Percentiles rank a stretch among this genome's conserved stretches.
phyloP scores from a whole-genome alignment of 2,797 vertebrate species.

The Halcyon chelicuti region DNA sequence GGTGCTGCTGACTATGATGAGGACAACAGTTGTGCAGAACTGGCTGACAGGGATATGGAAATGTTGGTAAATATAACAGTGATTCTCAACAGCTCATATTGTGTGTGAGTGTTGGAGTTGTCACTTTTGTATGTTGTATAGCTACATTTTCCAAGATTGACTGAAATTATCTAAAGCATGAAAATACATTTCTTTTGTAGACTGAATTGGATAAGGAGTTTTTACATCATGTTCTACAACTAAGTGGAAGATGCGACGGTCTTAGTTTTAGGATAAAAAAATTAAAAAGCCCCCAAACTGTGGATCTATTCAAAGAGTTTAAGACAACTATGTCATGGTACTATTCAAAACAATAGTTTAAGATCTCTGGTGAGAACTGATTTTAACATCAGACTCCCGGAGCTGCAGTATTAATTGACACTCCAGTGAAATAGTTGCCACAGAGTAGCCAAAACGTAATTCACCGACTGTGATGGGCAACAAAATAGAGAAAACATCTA shows the following conservation, averaged over 20 bases:
- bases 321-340: background rate
- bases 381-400: constrained; percentile 10
- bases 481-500: constrained; percentile 34
- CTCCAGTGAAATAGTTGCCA: background rate
- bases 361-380: background rate
- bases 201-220: constrained; percentile 45
- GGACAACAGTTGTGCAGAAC: constrained; percentile 67
- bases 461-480: constrained; percentile 7
- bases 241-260: background rate
- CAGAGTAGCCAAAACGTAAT: constrained; percentile 46
- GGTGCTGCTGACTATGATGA: constrained; percentile 64
- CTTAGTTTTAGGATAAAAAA: background rate
- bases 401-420: constrained; percentile 32
- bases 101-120: constrained; percentile 68
- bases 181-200: constrained; percentile 75
- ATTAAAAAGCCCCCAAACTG: background rate
- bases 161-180: constrained; percentile 76
- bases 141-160: constrained; percentile 74
- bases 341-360: background rate
- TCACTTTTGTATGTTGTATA: constrained; percentile 71
- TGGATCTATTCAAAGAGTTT: background rate
- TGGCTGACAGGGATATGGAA: constrained; percentile 73
- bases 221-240: background rate
- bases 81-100: constrained; percentile 77
- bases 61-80: constrained; percentile 73